phyloP scores from a whole-genome alignment of 2,888 invertebrate species.

The Amiota communis region DNA sequence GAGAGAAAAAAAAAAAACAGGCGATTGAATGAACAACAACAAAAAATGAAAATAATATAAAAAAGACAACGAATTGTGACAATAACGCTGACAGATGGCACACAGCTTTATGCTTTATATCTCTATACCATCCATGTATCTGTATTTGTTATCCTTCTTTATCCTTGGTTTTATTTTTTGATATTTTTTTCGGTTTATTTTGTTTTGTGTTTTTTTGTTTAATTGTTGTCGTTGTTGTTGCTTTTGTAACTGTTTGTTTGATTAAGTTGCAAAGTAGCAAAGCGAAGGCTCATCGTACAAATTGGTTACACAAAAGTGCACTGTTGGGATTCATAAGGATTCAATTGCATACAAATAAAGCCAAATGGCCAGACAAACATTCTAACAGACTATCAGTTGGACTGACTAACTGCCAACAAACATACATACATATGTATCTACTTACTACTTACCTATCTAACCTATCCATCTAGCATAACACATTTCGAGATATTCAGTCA shows the following conservation, averaged over 20 bases:
- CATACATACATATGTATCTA: not conserved
- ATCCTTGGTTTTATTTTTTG: slow-evolving; percentile 2
- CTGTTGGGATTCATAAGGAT: slow-evolving; percentile 60
- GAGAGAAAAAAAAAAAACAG: not conserved
- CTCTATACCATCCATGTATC: no score
- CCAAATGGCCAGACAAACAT: slow-evolving; percentile 42
- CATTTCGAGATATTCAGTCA: no score
- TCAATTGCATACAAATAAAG: slow-evolving; percentile 36
- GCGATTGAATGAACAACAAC: not conserved
- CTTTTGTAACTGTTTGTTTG: slow-evolving; percentile 14
- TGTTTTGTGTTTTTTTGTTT: not conserved
- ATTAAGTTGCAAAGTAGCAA: not conserved
- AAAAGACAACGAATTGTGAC: slow-evolving; percentile 39
- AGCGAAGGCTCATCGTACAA: not conserved
- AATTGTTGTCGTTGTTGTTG: slow-evolving; percentile 30
- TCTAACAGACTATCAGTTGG: no score
- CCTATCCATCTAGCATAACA: no score
- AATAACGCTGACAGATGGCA: slow-evolving; percentile 64
- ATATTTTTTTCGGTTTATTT: slow-evolving; percentile 9
- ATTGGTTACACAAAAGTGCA: slow-evolving; percentile 15
- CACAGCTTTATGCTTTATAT: slow-evolving; percentile 43
- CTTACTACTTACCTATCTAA: no score
- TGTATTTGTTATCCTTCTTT: no score
- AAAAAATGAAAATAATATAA: not conserved
- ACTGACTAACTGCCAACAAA: slow-evolving; percentile 1